A percentile compares a stretch with the other conserved stretches of the same genome.
Conservation (phyloP, 2,113 vertebrate genomes). For the Gopherus evgoodei region DNA sequence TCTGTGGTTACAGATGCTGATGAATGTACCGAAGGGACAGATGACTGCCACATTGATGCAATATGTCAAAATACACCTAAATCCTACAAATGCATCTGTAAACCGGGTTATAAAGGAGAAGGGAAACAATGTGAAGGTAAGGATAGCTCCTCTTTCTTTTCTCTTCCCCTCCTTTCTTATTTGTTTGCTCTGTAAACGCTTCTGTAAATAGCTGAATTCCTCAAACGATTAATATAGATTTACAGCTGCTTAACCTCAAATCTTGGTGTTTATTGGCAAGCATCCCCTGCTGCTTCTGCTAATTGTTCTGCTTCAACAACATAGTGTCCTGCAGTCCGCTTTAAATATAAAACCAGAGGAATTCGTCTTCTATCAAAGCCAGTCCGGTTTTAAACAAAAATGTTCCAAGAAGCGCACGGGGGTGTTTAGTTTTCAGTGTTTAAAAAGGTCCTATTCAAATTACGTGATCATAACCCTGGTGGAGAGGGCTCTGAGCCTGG, state of each 20-base stretch:
- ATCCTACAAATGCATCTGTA: constrained; percentile 98
- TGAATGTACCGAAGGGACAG: constrained; percentile 91
- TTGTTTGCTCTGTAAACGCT: constrained; percentile 74
- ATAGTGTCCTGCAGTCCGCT: background rate
- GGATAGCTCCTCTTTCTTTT: constrained; percentile 24
- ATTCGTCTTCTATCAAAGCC: fast-evolving
- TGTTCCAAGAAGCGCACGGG: fast-evolving
- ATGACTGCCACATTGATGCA: constrained; percentile 97
- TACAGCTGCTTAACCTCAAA: constrained; percentile 59
- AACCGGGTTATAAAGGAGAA: constrained; percentile 95
- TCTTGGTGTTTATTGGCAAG: constrained; percentile 54
- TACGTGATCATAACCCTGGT: background rate
- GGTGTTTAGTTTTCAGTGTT: background rate
- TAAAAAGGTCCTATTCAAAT: background rate
- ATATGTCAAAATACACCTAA: constrained; percentile 96
- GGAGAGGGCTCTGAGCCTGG: background rate
- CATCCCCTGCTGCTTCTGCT: constrained; percentile 52
- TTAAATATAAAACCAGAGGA: background rate
- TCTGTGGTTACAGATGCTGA: constrained; percentile 85
- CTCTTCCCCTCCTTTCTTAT: background rate
- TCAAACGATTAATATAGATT: constrained; percentile 76
- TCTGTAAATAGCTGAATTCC: constrained; percentile 79
- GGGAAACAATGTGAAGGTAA: constrained; percentile 96
- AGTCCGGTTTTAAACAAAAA: background rate
- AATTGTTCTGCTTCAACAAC: background rate